Evolutionary conservation across 2,888 invertebrate species (phyloP), one percentile per base, ranked within the genome.

Genomic region (Noctua fimbriata): DNA sequence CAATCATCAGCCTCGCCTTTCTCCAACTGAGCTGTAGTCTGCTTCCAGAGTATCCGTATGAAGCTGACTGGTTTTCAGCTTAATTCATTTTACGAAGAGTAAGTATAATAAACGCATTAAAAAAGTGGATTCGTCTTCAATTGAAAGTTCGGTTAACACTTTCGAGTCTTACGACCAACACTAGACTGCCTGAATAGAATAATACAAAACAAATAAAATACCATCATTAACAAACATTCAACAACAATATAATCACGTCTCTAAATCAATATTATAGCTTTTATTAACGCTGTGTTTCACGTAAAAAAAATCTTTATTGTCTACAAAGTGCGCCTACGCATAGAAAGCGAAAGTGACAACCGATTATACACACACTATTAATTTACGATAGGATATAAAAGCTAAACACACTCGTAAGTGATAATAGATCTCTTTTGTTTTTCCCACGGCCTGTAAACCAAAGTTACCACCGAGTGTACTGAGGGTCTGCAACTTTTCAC

Each of bases 401-500:
- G 69, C 52, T 73, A 76, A 82, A 69, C 79, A 69, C 44, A 79
- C 69, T 55, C 9, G 16, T 16, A 72, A n/a, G 18, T 65, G 63
- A 63, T 78, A 76, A 84, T 63, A 74, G 36, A 67, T 44, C 73
- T 78, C 78, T 77, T 81, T 81, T 87, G 86, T 82, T 69, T 73
- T 84, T 88, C 88, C 72, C 88, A 88, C 84, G 88, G 81, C 83
- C 76, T 76, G 60, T 69, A 71, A 69, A 74, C n/a, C 32, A 63
- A 63, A 76, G 2, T 4, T 24, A 9, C 52, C 9, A 7, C 21
- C 2, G 21, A 21, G 52, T 52, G 9, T 9, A 52, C 52, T 24
- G 52, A 52, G 9, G 0, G 52, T 7, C 21, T 52, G 2, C 52
- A 7, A 52, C 2, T 52, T 52, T 52, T 52, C 9, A 21, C 52